A percentile compares a stretch with the other conserved stretches of the same genome.
Conservation (phyloP, 2,888 invertebrate species). For the Melipona bicolor region DNA sequence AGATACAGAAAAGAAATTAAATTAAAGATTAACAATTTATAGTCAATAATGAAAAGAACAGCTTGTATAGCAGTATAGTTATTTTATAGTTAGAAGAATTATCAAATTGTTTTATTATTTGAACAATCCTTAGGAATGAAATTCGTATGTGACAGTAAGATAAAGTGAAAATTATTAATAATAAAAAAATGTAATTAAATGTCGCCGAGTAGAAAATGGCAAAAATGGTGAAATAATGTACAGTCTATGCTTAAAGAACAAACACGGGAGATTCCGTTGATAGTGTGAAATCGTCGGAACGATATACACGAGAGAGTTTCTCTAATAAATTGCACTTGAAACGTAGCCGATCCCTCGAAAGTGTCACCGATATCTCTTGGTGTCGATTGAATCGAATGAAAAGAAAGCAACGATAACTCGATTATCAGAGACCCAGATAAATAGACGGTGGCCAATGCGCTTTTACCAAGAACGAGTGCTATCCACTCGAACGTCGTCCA, state of each 20-base stretch:
- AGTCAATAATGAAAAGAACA: too few relatives aligned
- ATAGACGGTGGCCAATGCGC: constrained; percentile 69
- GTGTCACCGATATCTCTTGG: constrained; percentile 58
- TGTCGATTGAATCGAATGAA: constrained; percentile 78
- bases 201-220: constrained; percentile 9
- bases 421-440: constrained; percentile 79
- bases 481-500: constrained; percentile 33
- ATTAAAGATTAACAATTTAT: too few relatives aligned
- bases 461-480: constrained; percentile 53
- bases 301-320: constrained; percentile 47
- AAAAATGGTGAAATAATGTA: background rate
- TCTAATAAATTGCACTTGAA: constrained; percentile 68
- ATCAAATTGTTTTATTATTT: too few relatives aligned
- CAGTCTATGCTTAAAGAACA: constrained; percentile 40
- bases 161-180: background rate
- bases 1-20: too few relatives aligned
- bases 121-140: too few relatives aligned
- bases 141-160: background rate
- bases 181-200: background rate
- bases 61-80: too few relatives aligned
- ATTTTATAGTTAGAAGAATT: too few relatives aligned
- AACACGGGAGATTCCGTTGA: constrained; percentile 53
- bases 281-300: background rate
- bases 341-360: constrained; percentile 62
- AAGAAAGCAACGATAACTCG: constrained; percentile 81